phyloP scores from a whole-genome alignment of 2,113 vertebrate species.

The Elachura formosa region DNA sequence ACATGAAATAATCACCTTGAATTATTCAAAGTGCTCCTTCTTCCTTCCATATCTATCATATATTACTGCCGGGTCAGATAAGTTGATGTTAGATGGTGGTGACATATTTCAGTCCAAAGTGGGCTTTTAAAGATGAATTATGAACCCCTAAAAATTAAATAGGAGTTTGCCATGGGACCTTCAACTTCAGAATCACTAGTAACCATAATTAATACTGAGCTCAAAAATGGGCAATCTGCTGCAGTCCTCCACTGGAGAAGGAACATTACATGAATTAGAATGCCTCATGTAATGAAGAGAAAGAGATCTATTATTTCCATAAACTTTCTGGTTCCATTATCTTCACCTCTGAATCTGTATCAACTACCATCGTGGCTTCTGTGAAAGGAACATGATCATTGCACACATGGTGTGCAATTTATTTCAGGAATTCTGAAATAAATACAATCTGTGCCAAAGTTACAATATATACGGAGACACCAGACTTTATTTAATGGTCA shows the following conservation, averaged over 20 bases:
- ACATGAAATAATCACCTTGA: slow-evolving; percentile 50
- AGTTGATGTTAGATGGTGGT: neutral
- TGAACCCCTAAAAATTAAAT: slow-evolving; percentile 54
- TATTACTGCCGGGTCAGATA: slow-evolving; percentile 18
- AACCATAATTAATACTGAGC: slow-evolving; percentile 44
- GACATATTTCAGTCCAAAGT: slow-evolving; percentile 56
- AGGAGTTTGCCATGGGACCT: slow-evolving; percentile 40
- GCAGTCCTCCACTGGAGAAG: neutral
- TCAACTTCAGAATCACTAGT: slow-evolving; percentile 20
- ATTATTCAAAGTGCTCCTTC: slow-evolving; percentile 49
- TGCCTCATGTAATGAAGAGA: neutral
- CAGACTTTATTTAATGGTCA: neutral
- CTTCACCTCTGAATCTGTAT: neutral
- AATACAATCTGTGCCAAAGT: neutral
- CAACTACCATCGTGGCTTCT: neutral
- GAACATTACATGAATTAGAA: neutral
- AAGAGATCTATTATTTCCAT: slow-evolving; percentile 1
- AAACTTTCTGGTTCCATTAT: neutral
- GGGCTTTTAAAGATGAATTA: slow-evolving; percentile 48
- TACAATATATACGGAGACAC: neutral
- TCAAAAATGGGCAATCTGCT: neutral
- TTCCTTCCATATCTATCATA: slow-evolving; percentile 32
- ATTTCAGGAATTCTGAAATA: neutral
- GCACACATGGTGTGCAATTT: neutral
- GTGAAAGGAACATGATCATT: neutral